phyloP scores from a whole-genome alignment of 2,888 invertebrate genomes.

The Tetheella fluctuosa region DNA sequence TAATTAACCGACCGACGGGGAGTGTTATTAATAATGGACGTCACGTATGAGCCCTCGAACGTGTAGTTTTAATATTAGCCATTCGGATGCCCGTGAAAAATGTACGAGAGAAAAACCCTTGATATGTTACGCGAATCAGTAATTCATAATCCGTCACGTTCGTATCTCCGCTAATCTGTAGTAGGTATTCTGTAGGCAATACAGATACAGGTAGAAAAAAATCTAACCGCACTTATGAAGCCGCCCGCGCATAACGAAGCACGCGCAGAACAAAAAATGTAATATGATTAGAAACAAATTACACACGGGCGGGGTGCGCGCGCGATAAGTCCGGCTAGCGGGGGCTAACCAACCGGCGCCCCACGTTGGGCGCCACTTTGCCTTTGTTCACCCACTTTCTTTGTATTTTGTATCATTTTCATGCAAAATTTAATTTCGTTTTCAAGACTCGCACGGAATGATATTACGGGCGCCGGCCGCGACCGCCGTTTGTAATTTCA shows the following conservation, averaged over 20 bases:
- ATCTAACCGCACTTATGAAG: conserved; percentile 41
- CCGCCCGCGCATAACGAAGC: conserved; percentile 45
- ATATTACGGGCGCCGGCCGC: conserved; percentile 75
- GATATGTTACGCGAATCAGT: neutral
- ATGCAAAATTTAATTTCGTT: conserved; percentile 84
- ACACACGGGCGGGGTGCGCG: conserved; percentile 55
- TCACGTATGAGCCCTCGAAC: conserved; percentile 30
- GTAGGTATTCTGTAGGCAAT: too few relatives aligned
- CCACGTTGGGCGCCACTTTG: conserved; percentile 62
- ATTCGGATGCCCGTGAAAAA: conserved; percentile 20
- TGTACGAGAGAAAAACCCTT: conserved; percentile 16
- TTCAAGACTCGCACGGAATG: conserved; percentile 83
- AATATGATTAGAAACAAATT: conserved; percentile 82
- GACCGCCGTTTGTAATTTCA: conserved; percentile 78
- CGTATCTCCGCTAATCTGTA: conserved; percentile 15
- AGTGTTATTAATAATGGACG: conserved; percentile 53
- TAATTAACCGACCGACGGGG: conserved; percentile 74
- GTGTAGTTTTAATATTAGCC: conserved; percentile 47
- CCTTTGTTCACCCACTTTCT: conserved; percentile 81
- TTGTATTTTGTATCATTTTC: conserved; percentile 83
- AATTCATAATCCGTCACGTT: conserved; percentile 8
- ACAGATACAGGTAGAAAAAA: conserved; percentile 42
- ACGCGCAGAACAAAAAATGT: conserved; percentile 61
- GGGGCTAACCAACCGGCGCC: conserved; percentile 70
- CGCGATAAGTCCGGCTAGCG: conserved; percentile 58